These are phyloP conservation scores for Platichthys stellatus DNA, from an alignment of 2,113 vertebrate species.

Conservation along the genomic window DNA sequence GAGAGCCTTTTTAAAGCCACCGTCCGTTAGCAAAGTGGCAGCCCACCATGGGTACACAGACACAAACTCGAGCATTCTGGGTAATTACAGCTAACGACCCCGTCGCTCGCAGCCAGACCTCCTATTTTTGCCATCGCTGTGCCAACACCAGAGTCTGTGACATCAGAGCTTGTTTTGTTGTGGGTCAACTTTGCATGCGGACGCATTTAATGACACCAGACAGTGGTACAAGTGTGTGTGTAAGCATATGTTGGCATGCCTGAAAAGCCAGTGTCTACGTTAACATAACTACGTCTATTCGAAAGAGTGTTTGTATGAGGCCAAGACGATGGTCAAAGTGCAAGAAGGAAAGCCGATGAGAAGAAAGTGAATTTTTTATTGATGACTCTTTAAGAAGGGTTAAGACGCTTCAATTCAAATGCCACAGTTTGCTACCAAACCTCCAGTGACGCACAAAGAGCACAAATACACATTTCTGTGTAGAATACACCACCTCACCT, in stretches of 20 bases:
- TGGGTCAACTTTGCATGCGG: slow-evolving; percentile 76
- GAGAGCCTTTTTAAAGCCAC: slow-evolving; percentile 67
- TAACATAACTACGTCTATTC: slow-evolving; percentile 36
- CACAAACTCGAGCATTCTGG: slow-evolving; percentile 76
- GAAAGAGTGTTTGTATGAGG: slow-evolving; percentile 25
- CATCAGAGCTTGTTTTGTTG: slow-evolving; percentile 80
- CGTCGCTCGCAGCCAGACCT: slow-evolving; percentile 66
- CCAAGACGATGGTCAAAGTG: slow-evolving; percentile 49
- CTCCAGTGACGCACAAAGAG: slow-evolving; percentile 71
- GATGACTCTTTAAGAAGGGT: slow-evolving; percentile 49
- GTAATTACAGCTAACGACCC: slow-evolving; percentile 81
- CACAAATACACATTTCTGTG: slow-evolving; percentile 47
- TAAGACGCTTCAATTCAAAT: slow-evolving; percentile 62
- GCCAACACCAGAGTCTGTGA: slow-evolving; percentile 77
- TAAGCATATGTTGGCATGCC: slow-evolving; percentile 41
- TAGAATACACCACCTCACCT: slow-evolving; percentile 46
- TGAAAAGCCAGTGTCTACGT: slow-evolving; percentile 28
- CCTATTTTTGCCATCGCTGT: slow-evolving; percentile 71
- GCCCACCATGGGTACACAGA: slow-evolving; percentile 72
- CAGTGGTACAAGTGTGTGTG: slow-evolving; percentile 52
- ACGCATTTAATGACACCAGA: slow-evolving; percentile 76
- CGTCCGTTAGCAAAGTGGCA: slow-evolving; percentile 74
- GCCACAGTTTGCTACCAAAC: slow-evolving; percentile 70
- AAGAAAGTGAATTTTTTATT: slow-evolving; percentile 47
- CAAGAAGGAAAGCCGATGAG: slow-evolving; percentile 36